Conservation (phyloP, 1,140 invertebrate genomes). For the Nephila pilipes region DNA sequence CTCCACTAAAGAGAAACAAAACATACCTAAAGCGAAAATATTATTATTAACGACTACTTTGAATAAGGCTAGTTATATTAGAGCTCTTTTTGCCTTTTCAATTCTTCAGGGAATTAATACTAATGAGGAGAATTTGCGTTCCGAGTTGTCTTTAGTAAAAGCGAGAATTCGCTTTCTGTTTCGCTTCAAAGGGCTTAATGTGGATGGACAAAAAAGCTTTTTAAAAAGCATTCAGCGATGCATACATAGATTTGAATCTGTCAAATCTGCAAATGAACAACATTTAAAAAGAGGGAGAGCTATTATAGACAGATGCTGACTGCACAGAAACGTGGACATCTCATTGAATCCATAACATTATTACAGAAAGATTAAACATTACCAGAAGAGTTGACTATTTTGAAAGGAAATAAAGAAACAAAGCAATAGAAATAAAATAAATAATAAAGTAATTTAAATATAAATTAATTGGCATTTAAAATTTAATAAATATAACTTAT, state of each 20-base stretch:
- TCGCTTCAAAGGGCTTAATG: neutral
- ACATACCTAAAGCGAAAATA: neutral
- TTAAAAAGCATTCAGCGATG: neutral
- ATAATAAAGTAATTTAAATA: too few relatives aligned
- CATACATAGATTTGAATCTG: neutral
- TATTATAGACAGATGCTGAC: neutral
- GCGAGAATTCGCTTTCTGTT: neutral
- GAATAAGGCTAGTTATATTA: slow-evolving; percentile 1
- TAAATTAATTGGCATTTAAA: too few relatives aligned
- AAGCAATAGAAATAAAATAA: too few relatives aligned
- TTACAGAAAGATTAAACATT: too few relatives aligned
- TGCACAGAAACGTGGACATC: neutral
- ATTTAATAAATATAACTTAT: too few relatives aligned
- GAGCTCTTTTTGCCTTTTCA: neutral
- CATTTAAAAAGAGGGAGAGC: neutral
- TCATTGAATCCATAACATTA: too few relatives aligned
- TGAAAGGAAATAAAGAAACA: too few relatives aligned
- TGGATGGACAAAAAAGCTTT: neutral
- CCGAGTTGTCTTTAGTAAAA: slow-evolving; percentile 5
- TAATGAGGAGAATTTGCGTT: slow-evolving; percentile 46
- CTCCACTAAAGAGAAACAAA: neutral
- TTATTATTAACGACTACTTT: slow-evolving; percentile 57
- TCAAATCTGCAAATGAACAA: neutral
- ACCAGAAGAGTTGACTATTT: too few relatives aligned
- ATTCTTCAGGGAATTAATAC: slow-evolving; percentile 10